Conservation (phyloP, 2,888 invertebrate genomes). For the Tetramorium bicarinatum region DNA sequence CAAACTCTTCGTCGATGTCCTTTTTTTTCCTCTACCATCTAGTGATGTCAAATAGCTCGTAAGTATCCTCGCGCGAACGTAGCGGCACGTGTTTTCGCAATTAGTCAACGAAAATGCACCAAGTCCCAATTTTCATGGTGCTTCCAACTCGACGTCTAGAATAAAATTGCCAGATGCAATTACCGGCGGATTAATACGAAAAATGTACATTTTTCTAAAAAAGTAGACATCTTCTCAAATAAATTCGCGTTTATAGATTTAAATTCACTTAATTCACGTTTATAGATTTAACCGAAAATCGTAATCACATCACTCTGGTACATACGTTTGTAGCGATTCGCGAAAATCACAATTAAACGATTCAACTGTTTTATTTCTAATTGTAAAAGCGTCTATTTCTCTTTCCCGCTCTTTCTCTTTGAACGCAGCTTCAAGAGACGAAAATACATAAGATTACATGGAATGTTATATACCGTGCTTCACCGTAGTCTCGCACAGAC, state of each 20-base stretch:
- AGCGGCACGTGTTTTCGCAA: not conserved
- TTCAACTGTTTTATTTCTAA: conserved; percentile 30
- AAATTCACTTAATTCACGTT: not conserved
- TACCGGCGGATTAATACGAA: too few relatives aligned
- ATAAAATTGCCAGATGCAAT: not conserved
- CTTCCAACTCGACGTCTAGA: not conserved
- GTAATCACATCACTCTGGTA: not conserved
- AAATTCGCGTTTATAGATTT: too few relatives aligned
- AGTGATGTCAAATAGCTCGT: conserved; percentile 73
- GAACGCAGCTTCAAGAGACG: conserved; percentile 19
- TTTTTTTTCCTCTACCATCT: conserved; percentile 69
- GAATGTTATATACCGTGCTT: conserved; percentile 42
- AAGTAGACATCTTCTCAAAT: not conserved
- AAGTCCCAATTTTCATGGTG: not conserved
- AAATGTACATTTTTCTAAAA: not conserved
- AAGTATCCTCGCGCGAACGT: conserved; percentile 33
- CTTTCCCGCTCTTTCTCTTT: conserved; percentile 17
- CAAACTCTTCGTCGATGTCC: conserved; percentile 71
- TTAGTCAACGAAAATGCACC: not conserved
- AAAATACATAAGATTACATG: conserved; percentile 56
- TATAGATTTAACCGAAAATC: not conserved
- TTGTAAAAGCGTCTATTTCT: not conserved
- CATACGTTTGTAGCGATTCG: not conserved
- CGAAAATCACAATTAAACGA: conserved; percentile 21
- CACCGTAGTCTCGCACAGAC: conserved; percentile 41